phyloP scores from a whole-genome alignment of 2,888 invertebrate species.

The Metacarcinus magister region DNA sequence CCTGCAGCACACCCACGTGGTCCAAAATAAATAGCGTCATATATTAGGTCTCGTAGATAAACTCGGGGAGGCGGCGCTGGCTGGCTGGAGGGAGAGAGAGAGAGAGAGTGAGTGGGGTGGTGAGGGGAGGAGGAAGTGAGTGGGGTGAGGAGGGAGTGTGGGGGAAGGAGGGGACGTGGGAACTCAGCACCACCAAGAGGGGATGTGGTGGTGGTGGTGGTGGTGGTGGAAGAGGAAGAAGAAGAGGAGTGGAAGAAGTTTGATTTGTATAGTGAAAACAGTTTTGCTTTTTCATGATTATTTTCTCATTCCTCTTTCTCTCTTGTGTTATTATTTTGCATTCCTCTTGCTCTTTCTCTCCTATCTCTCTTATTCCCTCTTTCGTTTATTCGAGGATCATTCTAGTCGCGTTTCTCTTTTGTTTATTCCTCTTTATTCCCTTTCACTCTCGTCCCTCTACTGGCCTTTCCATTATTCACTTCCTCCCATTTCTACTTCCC shows the following conservation, averaged over 20 bases:
- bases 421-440: background rate
- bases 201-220: slow-evolving; percentile 15
- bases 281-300: background rate
- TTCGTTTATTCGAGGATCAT: background rate
- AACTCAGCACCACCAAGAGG: slow-evolving; percentile 2
- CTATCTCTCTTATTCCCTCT: background rate
- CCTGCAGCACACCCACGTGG: slow-evolving; percentile 65
- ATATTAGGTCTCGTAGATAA: slow-evolving; percentile 60
- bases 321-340: background rate
- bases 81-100: background rate
- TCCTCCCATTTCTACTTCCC: background rate
- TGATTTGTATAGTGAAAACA: background rate
- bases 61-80: background rate
- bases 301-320: background rate
- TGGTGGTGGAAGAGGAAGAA: background rate
- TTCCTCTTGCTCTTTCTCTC: background rate
- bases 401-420: background rate
- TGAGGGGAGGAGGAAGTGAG: background rate
- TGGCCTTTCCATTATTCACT: background rate
- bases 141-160: background rate
- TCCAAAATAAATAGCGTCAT: slow-evolving; percentile 60
- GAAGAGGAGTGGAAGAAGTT: background rate
- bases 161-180: background rate
- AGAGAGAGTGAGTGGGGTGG: background rate
- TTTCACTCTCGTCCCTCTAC: background rate